These are phyloP conservation scores for Pharmacophagus antenor DNA, from an alignment of 2,888 invertebrate species.

Conservation along the genomic window DNA sequence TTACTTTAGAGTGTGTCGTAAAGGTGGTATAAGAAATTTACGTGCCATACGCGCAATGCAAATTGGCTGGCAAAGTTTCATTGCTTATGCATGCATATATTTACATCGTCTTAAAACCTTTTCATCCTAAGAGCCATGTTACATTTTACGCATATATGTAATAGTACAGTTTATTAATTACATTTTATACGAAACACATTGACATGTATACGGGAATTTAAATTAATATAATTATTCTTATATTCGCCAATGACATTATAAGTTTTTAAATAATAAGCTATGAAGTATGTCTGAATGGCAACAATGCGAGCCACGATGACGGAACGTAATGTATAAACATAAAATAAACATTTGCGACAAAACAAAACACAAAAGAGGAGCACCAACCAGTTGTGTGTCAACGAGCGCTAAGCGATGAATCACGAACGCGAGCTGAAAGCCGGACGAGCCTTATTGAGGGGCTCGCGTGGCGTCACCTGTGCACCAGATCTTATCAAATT, in stretches of 20 bases:
- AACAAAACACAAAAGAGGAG: conserved; percentile 4
- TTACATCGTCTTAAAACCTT: conserved; percentile 2
- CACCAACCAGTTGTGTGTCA: not conserved
- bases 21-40: conserved; percentile 16
- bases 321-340: not conserved
- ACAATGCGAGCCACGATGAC: not conserved
- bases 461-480: conserved; percentile 14
- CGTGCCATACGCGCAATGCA: conserved; percentile 1
- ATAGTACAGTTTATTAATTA: not conserved
- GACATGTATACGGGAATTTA: no score
- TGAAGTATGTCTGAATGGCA: no score
- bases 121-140: not conserved
- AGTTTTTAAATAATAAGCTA: no score
- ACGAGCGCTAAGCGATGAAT: conserved; percentile 16
- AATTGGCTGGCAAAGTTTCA: conserved; percentile 2
- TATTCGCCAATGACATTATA: no score
- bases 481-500: not conserved
- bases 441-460: conserved; percentile 10
- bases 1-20: conserved; percentile 14
- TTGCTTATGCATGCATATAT: conserved; percentile 12
- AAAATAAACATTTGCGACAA: conserved; percentile 1
- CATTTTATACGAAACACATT: no score
- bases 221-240: no score
- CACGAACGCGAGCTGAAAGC: conserved; percentile 6
- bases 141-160: not conserved